Evolutionary conservation across 2,797 vertebrate species (phyloP), one percentile per base, ranked within the genome.

Genomic region (Prunella strophiata): DNA sequence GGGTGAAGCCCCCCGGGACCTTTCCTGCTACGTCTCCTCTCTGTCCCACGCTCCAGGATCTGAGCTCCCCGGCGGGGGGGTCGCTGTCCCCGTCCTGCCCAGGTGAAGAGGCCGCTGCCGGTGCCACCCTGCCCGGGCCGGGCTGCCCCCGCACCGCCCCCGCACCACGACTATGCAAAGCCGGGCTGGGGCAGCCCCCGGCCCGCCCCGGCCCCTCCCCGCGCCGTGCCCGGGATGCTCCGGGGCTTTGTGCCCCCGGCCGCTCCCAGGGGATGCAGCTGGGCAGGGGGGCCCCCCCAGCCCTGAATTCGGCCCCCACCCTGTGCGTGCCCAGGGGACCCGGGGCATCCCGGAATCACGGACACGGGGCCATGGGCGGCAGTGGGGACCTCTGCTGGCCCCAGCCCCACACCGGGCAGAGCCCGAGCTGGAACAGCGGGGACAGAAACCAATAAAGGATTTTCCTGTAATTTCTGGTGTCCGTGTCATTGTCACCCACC

Each of bases 41-140:
- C 94, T 95, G 85, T 95, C 92, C 6, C 2, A 38, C 5, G 50
- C 88, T 12, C 82, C 92, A 97, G 97, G 97, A 95, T 96, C 94
- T 97, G 92, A 96, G 87, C 48, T 52, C 5, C 55, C 75, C 43
- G 58, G 62, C 84, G 42, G 25, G 83, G 76, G 86, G 63, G 38
- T 13, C 29, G 29, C 65, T 84, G 88, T 78, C 76, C 82, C 85
- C 4, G 0, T 26, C 63, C 84, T 36, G 25, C 66, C 19, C 32
- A 1, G 79, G 82, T 47, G 94, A 95, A 74, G 96, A 91, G 45
- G 23, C 54, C 70, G 1, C n/a, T 1, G 77, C 85, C 11, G 27
- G 63, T 38, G 40, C 21, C 91, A n/a, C 21, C 12, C 22, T 21
- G 34, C 3, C 10, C 36, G 23, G 54, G 80, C 43, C 8, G 9